phyloP scores from a whole-genome alignment of 1,140 invertebrate species.

The Drosophila repleta region DNA sequence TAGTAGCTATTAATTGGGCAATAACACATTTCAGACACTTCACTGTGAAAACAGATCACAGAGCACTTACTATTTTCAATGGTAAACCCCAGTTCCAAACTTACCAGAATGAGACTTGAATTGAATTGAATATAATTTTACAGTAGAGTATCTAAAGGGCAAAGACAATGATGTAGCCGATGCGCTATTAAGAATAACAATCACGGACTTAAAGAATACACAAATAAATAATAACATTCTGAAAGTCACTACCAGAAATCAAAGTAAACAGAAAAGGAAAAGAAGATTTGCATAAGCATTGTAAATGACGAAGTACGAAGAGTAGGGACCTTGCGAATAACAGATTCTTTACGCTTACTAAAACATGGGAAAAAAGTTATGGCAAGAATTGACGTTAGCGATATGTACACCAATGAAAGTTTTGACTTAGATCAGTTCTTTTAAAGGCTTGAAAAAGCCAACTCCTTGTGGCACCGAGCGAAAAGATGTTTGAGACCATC shows the following conservation, averaged over 20 bases:
- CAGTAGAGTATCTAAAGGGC: conserved; percentile 1
- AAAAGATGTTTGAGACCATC: too few species aligned
- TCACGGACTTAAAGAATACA: not conserved
- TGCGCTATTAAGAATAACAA: conserved; percentile 6
- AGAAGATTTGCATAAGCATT: not conserved
- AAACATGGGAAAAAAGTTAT: conserved; percentile 4
- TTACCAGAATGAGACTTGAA: too few species aligned
- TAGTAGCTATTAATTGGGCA: too few species aligned
- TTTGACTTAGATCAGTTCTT: conserved; percentile 12
- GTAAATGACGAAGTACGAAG: conserved; percentile 4
- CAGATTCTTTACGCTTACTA: not conserved
- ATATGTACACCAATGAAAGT: conserved; percentile 10
- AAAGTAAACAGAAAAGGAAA: not conserved
- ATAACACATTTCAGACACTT: not conserved
- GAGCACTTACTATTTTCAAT: too few species aligned
- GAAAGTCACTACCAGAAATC: too few species aligned
- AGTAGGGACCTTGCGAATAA: conserved; percentile 8
- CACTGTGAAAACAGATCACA: too few species aligned
- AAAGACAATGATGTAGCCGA: conserved; percentile 1
- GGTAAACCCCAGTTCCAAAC: too few species aligned
- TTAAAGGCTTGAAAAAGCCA: conserved; percentile 13
- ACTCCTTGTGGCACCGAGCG: too few species aligned
- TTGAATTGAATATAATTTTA: too few species aligned
- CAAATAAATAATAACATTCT: not conserved
- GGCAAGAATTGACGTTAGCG: too few species aligned